Evolutionary conservation across 2,797 vertebrate species (phyloP), one percentile per base, ranked within the genome.

Genomic region (Masticophis lateralis): DNA sequence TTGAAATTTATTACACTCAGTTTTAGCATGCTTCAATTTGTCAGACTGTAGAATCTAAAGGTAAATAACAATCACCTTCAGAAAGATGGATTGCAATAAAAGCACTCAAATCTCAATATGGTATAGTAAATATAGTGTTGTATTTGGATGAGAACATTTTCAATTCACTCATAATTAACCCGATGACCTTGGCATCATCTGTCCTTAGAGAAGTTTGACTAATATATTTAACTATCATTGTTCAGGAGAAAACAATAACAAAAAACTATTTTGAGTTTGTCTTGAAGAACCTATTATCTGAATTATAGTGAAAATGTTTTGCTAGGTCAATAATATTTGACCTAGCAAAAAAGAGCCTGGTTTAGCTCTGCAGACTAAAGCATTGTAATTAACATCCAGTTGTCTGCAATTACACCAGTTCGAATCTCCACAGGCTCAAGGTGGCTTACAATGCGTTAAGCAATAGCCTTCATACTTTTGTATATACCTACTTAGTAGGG

Each of bases 41-140:
- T 86, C 69, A 83, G 37, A 32, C 27, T 51, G n/a, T 43, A 89
- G 28, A 28, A 79, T 20, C 43, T 88, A 59, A 57, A 89, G 10
- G 56, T 22, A 89, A 88, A 51, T 57, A 83, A 32, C 37, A 89
- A 92, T 89, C 66, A 57, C 74, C 88, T 92, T 89, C 87, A 47
- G 87, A 92, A 92, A 88, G 63, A 89, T 60, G 16, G 27, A 59
- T 69, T n/a, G 43, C 63, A 47, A 43, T 86, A 86, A 92, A 20
- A 16, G 32, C 25, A 55, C 27, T 66, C 63, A 74, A 88, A 88
- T 87, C n/a, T 87, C 51, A 28, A 2, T 57, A 43, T 92, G 20
- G 9, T 60, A 22, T 60, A 60, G 56, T 60, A 79, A 88, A 92
- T 69, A 83, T 7, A 28, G 16, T 89, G 27, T n/a, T 92, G 18